Evolutionary conservation across 2,113 vertebrate genomes (phyloP), one percentile per base, ranked within the genome.

Genomic region (Oreochromis niloticus): DNA sequence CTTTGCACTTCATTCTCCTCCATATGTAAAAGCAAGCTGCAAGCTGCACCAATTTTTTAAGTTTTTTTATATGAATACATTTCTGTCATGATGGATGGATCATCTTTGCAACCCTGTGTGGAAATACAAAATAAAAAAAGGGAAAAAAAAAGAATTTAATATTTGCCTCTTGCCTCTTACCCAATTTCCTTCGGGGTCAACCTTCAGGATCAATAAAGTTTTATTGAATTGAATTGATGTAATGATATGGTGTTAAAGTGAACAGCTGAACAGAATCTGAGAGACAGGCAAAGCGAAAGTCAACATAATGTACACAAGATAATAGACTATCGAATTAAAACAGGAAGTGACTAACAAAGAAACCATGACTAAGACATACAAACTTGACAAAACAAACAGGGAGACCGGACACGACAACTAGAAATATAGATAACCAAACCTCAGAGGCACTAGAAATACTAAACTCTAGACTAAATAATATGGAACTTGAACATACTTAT

Each of bases 11-110:
- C 91, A 81, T 91, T 87, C 56, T 87, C 79, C 81, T 93, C 79
- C 48, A 83, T 86, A 83, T 93, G 90, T 87, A 52, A 82, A 56
- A 80, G 39, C 85, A 68, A 68, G 78, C 92, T 57, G 80, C 88
- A 89, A 91, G 87, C 93, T 93, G 92, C 90, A 89, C 90, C 83
- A 94, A 87, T 93, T 95, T 94, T 95, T 32, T 93, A 93, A 92
- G 71, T 85, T 81, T 85, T 92, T 90, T 89, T 93, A 93, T 93
- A 90, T 91, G 90, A 87, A 90, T 84, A 89, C 79, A 84, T 87
- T 93, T 90, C 88, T 91, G 87, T 93, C 80, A 17, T 80, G 85
- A 68, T 78, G 87, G 85, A 92, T 88, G 83, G 84, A 85, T 91
- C 68, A 30, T 93, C 75, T 92, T 90, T 93, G 89, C 54, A 90